Base-by-base conservation (phyloP, 2,113 vertebrate genomes). In the Pachycephala philippinensis region DNA sequence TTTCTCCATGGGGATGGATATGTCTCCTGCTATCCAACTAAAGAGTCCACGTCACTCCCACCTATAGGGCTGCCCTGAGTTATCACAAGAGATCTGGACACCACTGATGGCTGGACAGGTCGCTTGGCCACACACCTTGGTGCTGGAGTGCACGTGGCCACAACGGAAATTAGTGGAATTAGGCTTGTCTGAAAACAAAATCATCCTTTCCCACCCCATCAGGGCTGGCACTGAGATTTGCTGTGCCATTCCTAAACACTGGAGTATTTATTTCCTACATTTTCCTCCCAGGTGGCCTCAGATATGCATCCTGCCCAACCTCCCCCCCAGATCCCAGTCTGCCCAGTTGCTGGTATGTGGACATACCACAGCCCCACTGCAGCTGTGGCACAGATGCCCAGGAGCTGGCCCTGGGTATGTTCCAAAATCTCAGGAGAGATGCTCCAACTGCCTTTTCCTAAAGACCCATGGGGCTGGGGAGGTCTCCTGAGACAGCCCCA, bases 111-210 rank as follows among this genome's bases (percentile, higher is more conserved):
- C 40, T 57, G 31, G 27, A 87, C 18, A 47, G 42, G 52, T n/a
- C 61, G 30, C 26, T 10, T 40, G 33, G 57, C 16, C 44, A 40
- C 9, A 7, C 0, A 3, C 14, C 45, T 56, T 7, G 13, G 26
- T 65, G 50, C 35, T 76, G 37, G 6, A 52, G 33, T 15, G 7
- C 40, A 37, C 0, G 0, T n/a, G 35, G 56, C 50, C 30, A 31
- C 1, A 26, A 60, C 5, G 11, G 23, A 84, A 23, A 31, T 22
- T 11, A 56, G 20, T 37, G 45, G 66, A 91, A 28, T 45, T 39
- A 61, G 37, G 37, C 18, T 61, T 57, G 47, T 33, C 9, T 11
- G 17, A 77, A 45, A 60, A 35, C 23, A 88, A 69, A 85, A 54
- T 42, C 26, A 20, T 35, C 30, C 37, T 82, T 82, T 37, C 13